phyloP scores from a whole-genome alignment of 2,113 vertebrate species.

The Struthidea cinerea region DNA sequence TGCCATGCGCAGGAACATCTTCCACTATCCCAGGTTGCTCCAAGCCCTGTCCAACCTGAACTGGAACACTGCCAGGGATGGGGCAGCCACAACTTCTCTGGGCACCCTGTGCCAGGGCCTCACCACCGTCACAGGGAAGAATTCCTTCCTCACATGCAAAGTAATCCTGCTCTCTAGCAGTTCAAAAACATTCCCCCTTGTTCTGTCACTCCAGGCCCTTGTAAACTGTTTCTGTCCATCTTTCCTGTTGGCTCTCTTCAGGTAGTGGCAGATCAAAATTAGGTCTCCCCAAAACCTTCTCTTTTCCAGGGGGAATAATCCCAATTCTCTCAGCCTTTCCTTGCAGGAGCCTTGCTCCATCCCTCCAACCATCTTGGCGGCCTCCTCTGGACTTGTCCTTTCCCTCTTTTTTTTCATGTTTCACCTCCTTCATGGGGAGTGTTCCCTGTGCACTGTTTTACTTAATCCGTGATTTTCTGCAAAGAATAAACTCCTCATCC shows the following conservation, averaged over 20 bases:
- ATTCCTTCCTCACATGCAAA: not conserved
- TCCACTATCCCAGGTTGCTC: not conserved
- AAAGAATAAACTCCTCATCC: not conserved
- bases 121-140: not conserved
- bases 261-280: not conserved
- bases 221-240: not conserved
- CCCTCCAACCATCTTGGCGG: not conserved
- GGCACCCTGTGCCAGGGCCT: not conserved
- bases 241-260: not conserved
- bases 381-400: not conserved
- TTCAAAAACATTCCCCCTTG: not conserved
- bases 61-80: not conserved
- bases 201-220: not conserved
- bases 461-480: not conserved
- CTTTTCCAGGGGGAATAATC: not conserved
- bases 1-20: not conserved
- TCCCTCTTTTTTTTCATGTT: rapidly evolving
- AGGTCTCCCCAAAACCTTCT: not conserved
- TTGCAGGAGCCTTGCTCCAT: not conserved
- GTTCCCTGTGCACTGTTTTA: not conserved
- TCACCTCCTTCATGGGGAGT: rapidly evolving
- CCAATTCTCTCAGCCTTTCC: not conserved
- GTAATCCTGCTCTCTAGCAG: not conserved
- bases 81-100: not conserved
- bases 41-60: rapidly evolving